Evolutionary conservation across 2,113 vertebrate genomes (phyloP).

Genomic region (Poeciliopsis retropinna): DNA sequence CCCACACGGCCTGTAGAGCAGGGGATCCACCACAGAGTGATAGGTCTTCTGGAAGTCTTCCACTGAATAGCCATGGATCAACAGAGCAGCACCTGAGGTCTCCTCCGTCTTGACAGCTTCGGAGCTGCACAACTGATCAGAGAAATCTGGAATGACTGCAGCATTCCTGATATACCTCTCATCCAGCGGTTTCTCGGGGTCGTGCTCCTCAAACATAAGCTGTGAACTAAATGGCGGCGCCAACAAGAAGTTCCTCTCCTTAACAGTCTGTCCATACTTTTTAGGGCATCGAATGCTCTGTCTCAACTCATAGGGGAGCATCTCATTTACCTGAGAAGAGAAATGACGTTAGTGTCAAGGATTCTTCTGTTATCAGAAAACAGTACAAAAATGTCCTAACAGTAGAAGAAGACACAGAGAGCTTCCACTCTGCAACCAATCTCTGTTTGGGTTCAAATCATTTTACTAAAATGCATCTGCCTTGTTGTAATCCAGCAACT

Average conservation of each 20-base stretch:
- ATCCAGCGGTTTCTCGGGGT: slow-evolving; percentile 44
- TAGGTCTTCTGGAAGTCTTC: slow-evolving; percentile 69
- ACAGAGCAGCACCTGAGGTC: slow-evolving; percentile 3
- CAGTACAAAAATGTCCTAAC: not conserved
- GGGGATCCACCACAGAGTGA: slow-evolving; percentile 73
- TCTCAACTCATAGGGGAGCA: slow-evolving; percentile 64
- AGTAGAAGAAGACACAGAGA: not conserved
- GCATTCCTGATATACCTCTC: slow-evolving; percentile 62
- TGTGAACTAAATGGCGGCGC: slow-evolving; percentile 24
- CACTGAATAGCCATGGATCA: slow-evolving; percentile 73
- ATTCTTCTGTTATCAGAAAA: slow-evolving; percentile 3
- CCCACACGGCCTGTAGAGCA: slow-evolving; percentile 62
- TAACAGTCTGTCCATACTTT: slow-evolving; percentile 68
- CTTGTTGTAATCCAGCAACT: not conserved
- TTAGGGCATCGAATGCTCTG: slow-evolving; percentile 64
- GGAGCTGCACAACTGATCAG: not conserved
- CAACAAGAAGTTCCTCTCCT: slow-evolving; percentile 49
- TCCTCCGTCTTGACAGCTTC: not conserved
- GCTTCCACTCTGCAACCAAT: slow-evolving; percentile 49
- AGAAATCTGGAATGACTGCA: slow-evolving; percentile 59
- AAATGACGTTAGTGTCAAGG: slow-evolving; percentile 16
- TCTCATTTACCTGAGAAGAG: slow-evolving; percentile 51
- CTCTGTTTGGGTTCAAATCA: not conserved
- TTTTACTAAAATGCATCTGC: not conserved
- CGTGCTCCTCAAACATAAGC: slow-evolving; percentile 27